A percentile compares a stretch with the other conserved stretches of the same genome.
Evolutionary conservation across 2,797 vertebrate species (phyloP).

Genomic region (Lutjanus argentimaculatus): DNA sequence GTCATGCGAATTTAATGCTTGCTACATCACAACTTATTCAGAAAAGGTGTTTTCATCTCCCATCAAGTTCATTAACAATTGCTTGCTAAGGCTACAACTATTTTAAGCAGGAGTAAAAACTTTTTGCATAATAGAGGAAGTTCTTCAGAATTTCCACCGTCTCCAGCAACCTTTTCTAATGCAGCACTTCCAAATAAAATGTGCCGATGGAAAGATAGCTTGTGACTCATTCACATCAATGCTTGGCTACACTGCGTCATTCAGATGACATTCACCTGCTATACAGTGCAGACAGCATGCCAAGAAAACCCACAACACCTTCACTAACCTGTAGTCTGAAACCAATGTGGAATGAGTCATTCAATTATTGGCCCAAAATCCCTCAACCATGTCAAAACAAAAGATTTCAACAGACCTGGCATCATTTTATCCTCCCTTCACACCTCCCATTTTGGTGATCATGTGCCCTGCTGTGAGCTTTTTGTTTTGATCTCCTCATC

Average conservation of each 20-base stretch:
- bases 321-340: background rate
- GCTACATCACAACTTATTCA: too few species aligned
- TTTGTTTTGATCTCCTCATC: conserved; percentile 30
- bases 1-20: too few species aligned
- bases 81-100: too few species aligned
- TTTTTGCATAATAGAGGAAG: too few species aligned
- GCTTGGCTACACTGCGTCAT: background rate
- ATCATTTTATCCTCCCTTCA: conserved; percentile 4
- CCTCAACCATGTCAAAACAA: conserved; percentile 22
- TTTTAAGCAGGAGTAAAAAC: too few species aligned
- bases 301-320: background rate
- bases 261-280: conserved; percentile 4
- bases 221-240: background rate
- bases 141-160: too few species aligned
- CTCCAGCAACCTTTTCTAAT: too few species aligned
- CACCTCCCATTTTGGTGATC: background rate
- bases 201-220: too few species aligned
- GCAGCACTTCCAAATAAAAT: too few species aligned
- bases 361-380: conserved; percentile 4
- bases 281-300: background rate
- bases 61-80: too few species aligned
- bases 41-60: too few species aligned
- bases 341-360: background rate
- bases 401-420: background rate
- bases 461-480: background rate